A percentile compares a stretch with the other conserved stretches of the same genome.
Evolutionary conservation across 2,888 invertebrate species (phyloP).

Genomic region (Trissolcus japonicus): DNA sequence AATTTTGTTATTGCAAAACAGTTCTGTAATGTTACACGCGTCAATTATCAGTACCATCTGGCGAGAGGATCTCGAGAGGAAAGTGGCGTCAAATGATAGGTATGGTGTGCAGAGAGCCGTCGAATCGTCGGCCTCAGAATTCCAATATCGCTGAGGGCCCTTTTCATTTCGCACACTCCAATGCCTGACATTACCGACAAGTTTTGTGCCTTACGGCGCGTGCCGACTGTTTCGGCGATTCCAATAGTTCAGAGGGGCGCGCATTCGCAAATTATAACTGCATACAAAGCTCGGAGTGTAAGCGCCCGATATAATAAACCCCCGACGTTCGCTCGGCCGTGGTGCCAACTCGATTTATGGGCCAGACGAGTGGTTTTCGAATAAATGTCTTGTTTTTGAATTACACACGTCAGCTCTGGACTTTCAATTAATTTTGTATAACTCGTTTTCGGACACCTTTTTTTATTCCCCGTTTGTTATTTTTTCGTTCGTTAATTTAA

Average conservation of each 20-base stretch:
- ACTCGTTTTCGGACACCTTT: too few species aligned
- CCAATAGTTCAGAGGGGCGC: constrained; percentile 17
- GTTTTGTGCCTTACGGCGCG: constrained; percentile 54
- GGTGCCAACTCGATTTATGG: too few species aligned
- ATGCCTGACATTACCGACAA: constrained; percentile 50
- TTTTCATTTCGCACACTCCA: constrained; percentile 47
- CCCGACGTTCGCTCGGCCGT: too few species aligned
- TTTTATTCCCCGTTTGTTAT: too few species aligned
- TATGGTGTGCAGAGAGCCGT: constrained; percentile 24
- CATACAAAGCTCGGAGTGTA: background rate
- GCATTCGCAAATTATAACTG: constrained; percentile 25
- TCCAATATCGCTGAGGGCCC: constrained; percentile 29
- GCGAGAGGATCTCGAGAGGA: constrained; percentile 35
- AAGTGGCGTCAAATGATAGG: constrained; percentile 56
- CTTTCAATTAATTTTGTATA: constrained; percentile 1
- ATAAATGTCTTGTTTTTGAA: too few species aligned
- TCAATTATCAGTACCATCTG: constrained; percentile 48
- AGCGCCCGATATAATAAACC: too few species aligned
- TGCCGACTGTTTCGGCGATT: constrained; percentile 36
- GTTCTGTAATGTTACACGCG: constrained; percentile 19
- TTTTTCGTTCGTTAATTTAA: too few species aligned
- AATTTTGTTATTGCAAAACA: background rate
- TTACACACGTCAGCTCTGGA: too few species aligned
- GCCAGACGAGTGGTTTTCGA: too few species aligned
- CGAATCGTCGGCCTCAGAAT: constrained; percentile 40